Evolutionary conservation across 2,888 invertebrate genomes (phyloP).

Genomic region (Philopedon plagiatum): DNA sequence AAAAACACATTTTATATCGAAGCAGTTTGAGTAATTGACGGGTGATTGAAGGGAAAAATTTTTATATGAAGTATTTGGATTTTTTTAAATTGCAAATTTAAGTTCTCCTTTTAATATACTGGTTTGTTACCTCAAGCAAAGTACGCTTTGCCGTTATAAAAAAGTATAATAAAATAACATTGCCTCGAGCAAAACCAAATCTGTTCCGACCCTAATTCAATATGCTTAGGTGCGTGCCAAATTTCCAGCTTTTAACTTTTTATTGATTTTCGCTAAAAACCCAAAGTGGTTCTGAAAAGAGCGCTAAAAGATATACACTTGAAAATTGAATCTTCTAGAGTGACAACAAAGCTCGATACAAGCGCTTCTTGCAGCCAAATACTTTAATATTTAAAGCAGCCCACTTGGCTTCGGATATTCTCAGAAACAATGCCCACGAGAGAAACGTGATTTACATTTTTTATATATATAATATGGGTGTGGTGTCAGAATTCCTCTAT

Average conservation of each 20-base stretch:
- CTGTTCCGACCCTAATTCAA: neutral
- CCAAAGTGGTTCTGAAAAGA: constrained; percentile 11
- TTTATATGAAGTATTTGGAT: too few relatives aligned
- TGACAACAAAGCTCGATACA: constrained; percentile 14
- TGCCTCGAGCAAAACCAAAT: neutral
- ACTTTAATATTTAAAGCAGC: constrained; percentile 18
- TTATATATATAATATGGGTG: too few relatives aligned
- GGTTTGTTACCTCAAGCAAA: too few relatives aligned
- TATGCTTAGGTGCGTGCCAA: neutral
- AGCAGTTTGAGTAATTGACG: too few relatives aligned
- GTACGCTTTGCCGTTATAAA: too few relatives aligned
- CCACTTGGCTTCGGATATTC: neutral
- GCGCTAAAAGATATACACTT: constrained; percentile 5
- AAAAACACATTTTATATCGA: too few relatives aligned
- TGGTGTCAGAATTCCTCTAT: too few relatives aligned
- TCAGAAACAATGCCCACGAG: neutral
- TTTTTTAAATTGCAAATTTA: too few relatives aligned
- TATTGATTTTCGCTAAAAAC: constrained; percentile 12
- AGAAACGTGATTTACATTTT: neutral
- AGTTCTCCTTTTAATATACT: too few relatives aligned
- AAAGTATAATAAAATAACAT: too few relatives aligned
- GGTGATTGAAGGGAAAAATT: too few relatives aligned
- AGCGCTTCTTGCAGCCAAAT: neutral
- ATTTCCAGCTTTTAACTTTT: constrained; percentile 10
- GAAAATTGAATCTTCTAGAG: constrained; percentile 10